Percentiles rank a stretch among this genome's conserved stretches.
These are phyloP conservation scores for Mythimna albipuncta DNA, from an alignment of 2,888 invertebrate genomes.

Conservation along the genomic window DNA sequence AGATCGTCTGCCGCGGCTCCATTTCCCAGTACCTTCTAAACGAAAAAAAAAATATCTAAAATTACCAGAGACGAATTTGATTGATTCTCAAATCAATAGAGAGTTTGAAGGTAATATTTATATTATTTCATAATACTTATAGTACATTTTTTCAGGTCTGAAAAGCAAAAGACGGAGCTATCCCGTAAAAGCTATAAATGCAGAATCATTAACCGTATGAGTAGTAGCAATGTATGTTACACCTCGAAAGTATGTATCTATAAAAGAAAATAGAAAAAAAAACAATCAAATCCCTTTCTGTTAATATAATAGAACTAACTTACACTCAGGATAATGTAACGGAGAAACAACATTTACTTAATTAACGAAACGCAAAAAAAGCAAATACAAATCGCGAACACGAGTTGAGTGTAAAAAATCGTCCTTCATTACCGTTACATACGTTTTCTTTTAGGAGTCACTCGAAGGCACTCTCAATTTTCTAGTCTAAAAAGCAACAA, in stretches of 20 bases:
- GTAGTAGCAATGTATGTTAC: too few species aligned
- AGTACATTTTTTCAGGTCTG: too few species aligned
- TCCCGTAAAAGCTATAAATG: too few species aligned
- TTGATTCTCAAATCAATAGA: neutral
- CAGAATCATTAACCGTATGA: too few species aligned
- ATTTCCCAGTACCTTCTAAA: too few species aligned
- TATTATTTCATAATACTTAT: too few species aligned
- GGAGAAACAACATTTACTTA: slow-evolving; percentile 22
- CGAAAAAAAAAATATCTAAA: neutral
- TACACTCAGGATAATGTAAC: neutral
- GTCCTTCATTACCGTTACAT: slow-evolving; percentile 70
- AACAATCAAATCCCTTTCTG: neutral
- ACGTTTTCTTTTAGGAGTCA: slow-evolving; percentile 69
- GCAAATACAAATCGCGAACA: slow-evolving; percentile 28
- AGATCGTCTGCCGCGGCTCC: too few species aligned
- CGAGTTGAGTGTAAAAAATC: slow-evolving; percentile 41
- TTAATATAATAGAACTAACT: neutral
- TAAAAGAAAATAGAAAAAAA: too few species aligned
- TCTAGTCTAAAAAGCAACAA: slow-evolving; percentile 74
- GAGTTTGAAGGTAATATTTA: too few species aligned
- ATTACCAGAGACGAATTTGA: too few species aligned
- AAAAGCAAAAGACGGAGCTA: too few species aligned
- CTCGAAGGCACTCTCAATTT: slow-evolving; percentile 76
- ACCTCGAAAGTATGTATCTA: too few species aligned
- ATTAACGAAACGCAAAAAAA: slow-evolving; percentile 30